Percentiles rank a stretch among this genome's conserved stretches.
Conservation (phyloP, 2,113 vertebrate species). For the Chaetura pelagica region DNA sequence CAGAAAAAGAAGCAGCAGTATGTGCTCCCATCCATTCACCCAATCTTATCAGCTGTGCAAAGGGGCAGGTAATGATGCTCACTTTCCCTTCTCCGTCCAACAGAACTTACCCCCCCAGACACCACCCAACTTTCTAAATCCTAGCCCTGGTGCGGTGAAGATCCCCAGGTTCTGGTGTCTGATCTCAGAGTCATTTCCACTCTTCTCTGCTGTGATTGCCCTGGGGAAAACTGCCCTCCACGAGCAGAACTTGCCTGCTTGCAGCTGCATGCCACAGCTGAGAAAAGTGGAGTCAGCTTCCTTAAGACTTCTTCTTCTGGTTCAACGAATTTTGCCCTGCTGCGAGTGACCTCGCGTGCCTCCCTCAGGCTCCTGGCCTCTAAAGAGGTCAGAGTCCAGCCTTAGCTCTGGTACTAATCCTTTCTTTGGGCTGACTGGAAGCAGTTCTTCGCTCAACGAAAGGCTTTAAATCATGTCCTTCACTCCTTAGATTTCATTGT, state of each 20-base stretch:
- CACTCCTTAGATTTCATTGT: slow-evolving; percentile 14
- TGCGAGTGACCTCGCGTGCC: background rate
- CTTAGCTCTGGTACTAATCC: background rate
- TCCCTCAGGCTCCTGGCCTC: background rate
- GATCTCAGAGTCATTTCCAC: background rate
- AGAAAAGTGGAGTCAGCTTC: slow-evolving; percentile 18
- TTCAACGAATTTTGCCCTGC: slow-evolving; percentile 7
- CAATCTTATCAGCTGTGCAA: background rate
- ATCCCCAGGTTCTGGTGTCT: background rate
- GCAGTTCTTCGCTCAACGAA: background rate
- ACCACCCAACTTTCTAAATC: background rate
- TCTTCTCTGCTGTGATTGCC: background rate
- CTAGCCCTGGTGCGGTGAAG: rapidly evolving
- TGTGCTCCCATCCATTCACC: background rate
- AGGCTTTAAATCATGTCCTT: slow-evolving; percentile 19
- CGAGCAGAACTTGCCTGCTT: background rate
- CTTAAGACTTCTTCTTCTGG: background rate
- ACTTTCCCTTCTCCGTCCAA: background rate
- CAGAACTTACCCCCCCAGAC: rapidly evolving
- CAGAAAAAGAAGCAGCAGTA: background rate
- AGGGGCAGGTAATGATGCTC: rapidly evolving
- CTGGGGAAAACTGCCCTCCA: background rate
- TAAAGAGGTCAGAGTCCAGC: slow-evolving; percentile 16
- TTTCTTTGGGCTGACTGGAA: background rate
- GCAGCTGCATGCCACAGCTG: background rate